These are phyloP conservation scores for Daktulosphaira vitifoliae DNA, from an alignment of 1,140 invertebrate genomes.

Conservation along the genomic window DNA sequence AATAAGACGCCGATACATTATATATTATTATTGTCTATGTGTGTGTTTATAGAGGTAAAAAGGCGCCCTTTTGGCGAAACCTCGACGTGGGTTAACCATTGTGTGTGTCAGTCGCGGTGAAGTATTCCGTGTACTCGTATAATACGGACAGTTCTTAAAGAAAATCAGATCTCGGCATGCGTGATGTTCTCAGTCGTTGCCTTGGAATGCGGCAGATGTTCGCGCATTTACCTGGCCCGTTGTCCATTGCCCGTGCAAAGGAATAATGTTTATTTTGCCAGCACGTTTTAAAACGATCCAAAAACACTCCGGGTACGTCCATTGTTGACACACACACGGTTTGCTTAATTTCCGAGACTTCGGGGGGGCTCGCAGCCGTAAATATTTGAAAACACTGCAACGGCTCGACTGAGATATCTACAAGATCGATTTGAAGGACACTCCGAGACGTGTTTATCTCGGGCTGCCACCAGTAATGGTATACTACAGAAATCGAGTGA, in stretches of 20 bases:
- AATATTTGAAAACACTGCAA: conserved; percentile 30
- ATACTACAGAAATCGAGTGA: too few species aligned
- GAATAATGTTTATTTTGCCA: conserved; percentile 33
- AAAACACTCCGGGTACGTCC: neutral
- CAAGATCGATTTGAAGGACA: conserved; percentile 12
- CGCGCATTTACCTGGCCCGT: neutral
- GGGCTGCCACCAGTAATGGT: neutral
- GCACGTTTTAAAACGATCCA: conserved; percentile 20
- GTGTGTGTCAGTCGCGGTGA: conserved; percentile 19
- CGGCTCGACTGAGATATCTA: neutral
- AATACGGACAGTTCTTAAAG: conserved; percentile 19
- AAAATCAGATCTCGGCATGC: conserved; percentile 28
- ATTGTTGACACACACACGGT: conserved; percentile 5
- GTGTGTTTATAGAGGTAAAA: neutral
- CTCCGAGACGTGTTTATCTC: neutral
- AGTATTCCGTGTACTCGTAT: conserved; percentile 23
- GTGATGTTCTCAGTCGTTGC: neutral
- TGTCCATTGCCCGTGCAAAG: neutral
- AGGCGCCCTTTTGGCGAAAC: neutral
- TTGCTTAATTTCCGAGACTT: conserved; percentile 21
- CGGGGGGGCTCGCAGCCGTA: neutral
- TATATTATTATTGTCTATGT: neutral
- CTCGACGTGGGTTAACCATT: conserved; percentile 26
- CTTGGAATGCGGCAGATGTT: conserved; percentile 20
- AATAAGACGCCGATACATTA: neutral